Base-by-base conservation (phyloP, 1,140 invertebrate genomes). In the Tetramorium simillimum region DNA sequence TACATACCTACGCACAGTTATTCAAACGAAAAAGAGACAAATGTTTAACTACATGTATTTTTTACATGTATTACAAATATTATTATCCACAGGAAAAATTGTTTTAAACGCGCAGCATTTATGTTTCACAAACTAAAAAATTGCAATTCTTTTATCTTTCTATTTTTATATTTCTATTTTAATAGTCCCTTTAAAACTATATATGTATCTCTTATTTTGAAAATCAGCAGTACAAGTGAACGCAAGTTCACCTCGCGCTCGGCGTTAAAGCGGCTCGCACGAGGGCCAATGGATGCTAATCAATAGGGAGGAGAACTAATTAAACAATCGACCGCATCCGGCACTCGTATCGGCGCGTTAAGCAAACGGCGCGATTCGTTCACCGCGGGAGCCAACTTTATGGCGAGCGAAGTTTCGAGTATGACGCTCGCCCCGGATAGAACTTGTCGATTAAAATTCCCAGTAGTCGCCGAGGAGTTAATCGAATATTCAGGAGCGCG, bases 401-500 rank as follows among this genome's bases (percentile, higher is more conserved):
- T 43, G 75, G 46, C 72, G 43, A 56, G 28, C 33, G 9, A 84
- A 84, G 65, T 86, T 86, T 81, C 63, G 37, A 84, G 85, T 70
- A 72, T 82, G 65, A 67, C 73, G 73, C 65, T 80, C 76, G 63
- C 46, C 9, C 46, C 63, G 63, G 75, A 81, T 69, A 60, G 69
- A 90, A 90, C 86, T 88, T 77, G 62, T 65, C 87, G 89, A 90
- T 90, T 88, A 88, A 89, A 91, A 91, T 91, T 91, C 90, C 73
- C 78, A 51, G 75, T 85, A 85, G 86, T 86, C 89, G 60, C 62
- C 75, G 85, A 86, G 73, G 56, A 89, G 84, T 91, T 91, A 91
- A 91, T 91, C 90, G 90, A 91, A 91, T 88, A 90, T 90, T 91
- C 90, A 88, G 80, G 43, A 88, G 84, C 58, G 69, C 65, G 60